A percentile compares a stretch with the other conserved stretches of the same genome.
Evolutionary conservation across 2,113 vertebrate species (phyloP).

Genomic region (Tursiops truncatus): DNA sequence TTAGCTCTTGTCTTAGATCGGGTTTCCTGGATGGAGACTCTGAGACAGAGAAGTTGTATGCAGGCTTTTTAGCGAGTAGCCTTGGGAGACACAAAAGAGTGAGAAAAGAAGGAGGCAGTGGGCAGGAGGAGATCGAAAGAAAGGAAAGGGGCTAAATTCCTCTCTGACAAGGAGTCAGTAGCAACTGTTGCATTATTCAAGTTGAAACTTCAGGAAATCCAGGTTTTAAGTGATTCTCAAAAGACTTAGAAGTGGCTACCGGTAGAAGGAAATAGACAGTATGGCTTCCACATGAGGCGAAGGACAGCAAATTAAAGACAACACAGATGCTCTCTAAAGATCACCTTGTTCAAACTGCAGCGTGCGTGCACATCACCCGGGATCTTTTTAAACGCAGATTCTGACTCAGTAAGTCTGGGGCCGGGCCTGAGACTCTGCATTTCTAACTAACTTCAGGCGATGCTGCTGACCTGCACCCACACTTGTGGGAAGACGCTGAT

Average conservation of each 20-base stretch:
- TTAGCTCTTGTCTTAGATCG: background rate
- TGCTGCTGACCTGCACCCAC: background rate
- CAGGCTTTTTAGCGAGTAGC: background rate
- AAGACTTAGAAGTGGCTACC: background rate
- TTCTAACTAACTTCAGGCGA: background rate
- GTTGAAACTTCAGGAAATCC: background rate
- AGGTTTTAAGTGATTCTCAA: background rate
- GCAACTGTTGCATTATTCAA: background rate
- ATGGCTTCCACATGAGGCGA: background rate
- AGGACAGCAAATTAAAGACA: background rate
- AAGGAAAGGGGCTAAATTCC: background rate
- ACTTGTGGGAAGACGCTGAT: background rate
- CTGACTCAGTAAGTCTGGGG: background rate
- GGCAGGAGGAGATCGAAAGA: background rate
- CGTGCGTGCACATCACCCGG: background rate
- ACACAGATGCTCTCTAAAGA: background rate
- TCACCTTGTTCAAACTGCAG: background rate
- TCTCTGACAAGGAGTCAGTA: background rate
- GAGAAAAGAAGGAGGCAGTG: background rate
- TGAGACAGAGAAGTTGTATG: background rate
- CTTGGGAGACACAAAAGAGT: background rate
- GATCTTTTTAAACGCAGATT: background rate
- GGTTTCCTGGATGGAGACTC: background rate
- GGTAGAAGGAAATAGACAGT: background rate
- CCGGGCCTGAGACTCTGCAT: background rate